phyloP scores from a whole-genome alignment of 2,797 vertebrate species.

The Eurystomus glaucurus region DNA sequence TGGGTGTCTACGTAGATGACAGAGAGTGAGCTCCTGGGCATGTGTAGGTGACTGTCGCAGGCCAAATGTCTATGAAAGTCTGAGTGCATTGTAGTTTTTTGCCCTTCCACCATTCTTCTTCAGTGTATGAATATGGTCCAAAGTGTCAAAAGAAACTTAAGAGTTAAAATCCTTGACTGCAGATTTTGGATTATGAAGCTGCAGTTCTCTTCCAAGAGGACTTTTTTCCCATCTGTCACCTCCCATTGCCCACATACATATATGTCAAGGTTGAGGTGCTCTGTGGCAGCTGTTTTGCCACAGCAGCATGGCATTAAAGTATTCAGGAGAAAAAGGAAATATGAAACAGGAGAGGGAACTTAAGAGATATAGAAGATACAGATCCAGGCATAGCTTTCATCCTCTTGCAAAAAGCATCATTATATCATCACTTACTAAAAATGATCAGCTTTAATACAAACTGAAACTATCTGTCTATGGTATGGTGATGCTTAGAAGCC shows the following conservation, averaged over 20 bases:
- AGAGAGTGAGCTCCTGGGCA: background rate
- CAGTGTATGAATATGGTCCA: accelerated
- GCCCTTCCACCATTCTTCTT: background rate
- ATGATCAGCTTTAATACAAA: background rate
- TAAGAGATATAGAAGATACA: background rate
- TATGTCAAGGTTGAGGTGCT: background rate
- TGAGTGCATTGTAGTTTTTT: background rate
- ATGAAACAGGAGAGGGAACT: background rate
- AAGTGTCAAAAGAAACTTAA: background rate
- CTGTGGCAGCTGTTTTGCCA: background rate
- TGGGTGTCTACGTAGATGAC: background rate
- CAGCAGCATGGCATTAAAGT: background rate
- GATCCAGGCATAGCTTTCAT: conserved; percentile 1
- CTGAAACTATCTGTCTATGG: background rate
- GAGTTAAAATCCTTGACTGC: background rate
- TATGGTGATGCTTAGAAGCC: background rate
- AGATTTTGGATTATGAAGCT: background rate
- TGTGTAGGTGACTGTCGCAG: background rate
- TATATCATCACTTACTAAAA: conserved; percentile 28
- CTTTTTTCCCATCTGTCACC: background rate
- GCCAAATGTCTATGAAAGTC: background rate
- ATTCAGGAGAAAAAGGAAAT: background rate
- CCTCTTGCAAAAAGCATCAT: background rate
- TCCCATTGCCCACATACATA: background rate
- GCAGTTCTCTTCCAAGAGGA: background rate